phyloP scores from a whole-genome alignment of 2,113 vertebrate genomes.

The Sigmodon hispidus region DNA sequence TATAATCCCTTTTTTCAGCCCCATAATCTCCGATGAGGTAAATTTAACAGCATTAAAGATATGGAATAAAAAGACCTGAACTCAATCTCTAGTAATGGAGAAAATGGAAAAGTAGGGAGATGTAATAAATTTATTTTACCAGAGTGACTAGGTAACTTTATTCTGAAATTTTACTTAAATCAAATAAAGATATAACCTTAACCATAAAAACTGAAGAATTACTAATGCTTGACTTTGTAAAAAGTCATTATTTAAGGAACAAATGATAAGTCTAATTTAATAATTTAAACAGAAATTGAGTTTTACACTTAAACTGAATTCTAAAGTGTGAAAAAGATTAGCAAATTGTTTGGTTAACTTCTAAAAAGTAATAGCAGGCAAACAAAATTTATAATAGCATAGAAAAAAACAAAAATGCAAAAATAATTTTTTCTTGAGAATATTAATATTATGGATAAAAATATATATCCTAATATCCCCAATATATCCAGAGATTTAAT shows the following conservation, averaged over 20 bases:
- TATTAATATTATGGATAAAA: not conserved
- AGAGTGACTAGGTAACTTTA: not conserved
- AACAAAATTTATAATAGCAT: not conserved
- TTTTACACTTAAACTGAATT: constrained; percentile 25
- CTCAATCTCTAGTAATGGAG: not conserved
- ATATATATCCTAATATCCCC: not conserved
- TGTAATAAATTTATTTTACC: constrained; percentile 22
- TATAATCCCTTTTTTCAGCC: not conserved
- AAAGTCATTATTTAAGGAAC: not conserved
- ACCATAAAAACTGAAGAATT: constrained; percentile 19
- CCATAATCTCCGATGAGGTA: not conserved
- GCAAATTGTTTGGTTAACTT: not conserved
- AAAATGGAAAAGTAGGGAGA: not conserved
- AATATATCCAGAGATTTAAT: not conserved
- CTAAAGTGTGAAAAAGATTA: constrained; percentile 35
- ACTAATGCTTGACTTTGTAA: not conserved
- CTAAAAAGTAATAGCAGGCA: constrained; percentile 6
- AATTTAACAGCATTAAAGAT: constrained; percentile 45
- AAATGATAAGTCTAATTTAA: not conserved
- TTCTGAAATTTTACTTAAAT: constrained; percentile 30
- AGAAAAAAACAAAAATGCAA: not conserved
- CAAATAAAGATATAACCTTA: constrained; percentile 13
- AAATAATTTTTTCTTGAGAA: constrained; percentile 20
- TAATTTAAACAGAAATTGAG: constrained; percentile 21
- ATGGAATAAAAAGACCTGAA: not conserved